phyloP scores from a whole-genome alignment of 2,113 vertebrate species.

The Pampusana beccarii region DNA sequence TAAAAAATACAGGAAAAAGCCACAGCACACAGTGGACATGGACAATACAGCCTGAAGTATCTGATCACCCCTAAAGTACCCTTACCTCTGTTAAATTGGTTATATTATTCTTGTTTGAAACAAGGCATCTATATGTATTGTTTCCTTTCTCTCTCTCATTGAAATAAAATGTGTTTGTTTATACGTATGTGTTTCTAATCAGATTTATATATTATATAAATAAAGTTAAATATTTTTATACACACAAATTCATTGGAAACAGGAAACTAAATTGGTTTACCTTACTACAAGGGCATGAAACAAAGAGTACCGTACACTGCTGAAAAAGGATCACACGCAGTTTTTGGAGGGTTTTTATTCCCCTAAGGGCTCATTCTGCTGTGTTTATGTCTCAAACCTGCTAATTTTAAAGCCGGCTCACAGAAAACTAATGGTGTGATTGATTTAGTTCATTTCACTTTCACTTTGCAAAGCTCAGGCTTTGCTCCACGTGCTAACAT shows the following conservation, averaged over 20 bases:
- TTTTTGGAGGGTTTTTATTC: neutral
- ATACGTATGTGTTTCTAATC: neutral
- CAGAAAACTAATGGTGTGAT: neutral
- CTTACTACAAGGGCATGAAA: neutral
- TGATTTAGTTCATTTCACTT: conserved; percentile 26
- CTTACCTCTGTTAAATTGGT: neutral
- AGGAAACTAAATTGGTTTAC: neutral
- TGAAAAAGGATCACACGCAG: neutral
- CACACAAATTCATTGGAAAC: neutral
- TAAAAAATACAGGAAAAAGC: neutral
- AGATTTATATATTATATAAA: neutral
- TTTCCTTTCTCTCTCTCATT: neutral
- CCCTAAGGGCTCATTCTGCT: neutral
- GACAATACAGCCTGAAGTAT: neutral
- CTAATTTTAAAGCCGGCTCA: conserved; percentile 19
- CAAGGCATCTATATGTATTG: neutral
- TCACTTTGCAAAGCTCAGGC: neutral
- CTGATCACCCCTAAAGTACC: accelerated
- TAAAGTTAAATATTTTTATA: neutral
- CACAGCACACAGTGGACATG: neutral
- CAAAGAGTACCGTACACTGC: neutral
- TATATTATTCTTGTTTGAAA: neutral
- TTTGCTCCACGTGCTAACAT: neutral
- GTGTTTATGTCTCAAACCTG: neutral
- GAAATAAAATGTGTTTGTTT: neutral